Base-by-base conservation (phyloP, 2,888 invertebrate genomes). In the Lepidonotus clava region DNA sequence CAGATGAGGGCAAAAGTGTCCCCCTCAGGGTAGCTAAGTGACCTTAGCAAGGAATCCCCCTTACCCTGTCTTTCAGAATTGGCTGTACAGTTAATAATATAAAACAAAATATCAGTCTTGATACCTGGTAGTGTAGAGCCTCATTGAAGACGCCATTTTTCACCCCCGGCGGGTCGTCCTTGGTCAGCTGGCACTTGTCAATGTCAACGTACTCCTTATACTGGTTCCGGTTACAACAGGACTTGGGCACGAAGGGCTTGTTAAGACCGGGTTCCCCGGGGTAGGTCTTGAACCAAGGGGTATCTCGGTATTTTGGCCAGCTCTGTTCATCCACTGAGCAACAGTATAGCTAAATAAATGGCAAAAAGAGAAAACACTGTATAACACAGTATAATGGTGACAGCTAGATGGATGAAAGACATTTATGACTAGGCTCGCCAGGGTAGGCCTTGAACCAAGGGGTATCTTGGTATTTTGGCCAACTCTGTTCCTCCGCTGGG, bases 261-360 rank as follows among this genome's bases (percentile, higher is more conserved):
- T 32, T 83, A 34, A 77, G 38, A 11, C 85, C 85, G 11, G 67
- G 67, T 36, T 38, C 36, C 1, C 85, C 85, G 1, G 85, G 85
- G n/a, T 8, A 32, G 28, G 28, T 51, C 53, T 87, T 80, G 86
- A 87, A 92, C 92, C 92, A 93, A 8, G 89, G 84, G 67, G 92
- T 91, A 0, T 90, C 67, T 28, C 89, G 87, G 86, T 92, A 93
- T 0, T 92, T n/a, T 32, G 83, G 86, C 91, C 92, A 93, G 4
- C 92, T 92, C 41, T 89, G 86, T 66, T 90, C 90, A 14, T 91
- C 90, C 8, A 93, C 92, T 6, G 89, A 92, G 90, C 93, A 93
- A 83, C 93, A 93, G 28, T 51, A 51, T 11, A 46, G 46, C 80
- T 80, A 18, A 8, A 14, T n/a, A 67, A n/a, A n/a, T n/a, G n/a